Evolutionary conservation across 2,113 vertebrate species (phyloP), one percentile per base, ranked within the genome.

Genomic region (Paralichthys olivaceus): DNA sequence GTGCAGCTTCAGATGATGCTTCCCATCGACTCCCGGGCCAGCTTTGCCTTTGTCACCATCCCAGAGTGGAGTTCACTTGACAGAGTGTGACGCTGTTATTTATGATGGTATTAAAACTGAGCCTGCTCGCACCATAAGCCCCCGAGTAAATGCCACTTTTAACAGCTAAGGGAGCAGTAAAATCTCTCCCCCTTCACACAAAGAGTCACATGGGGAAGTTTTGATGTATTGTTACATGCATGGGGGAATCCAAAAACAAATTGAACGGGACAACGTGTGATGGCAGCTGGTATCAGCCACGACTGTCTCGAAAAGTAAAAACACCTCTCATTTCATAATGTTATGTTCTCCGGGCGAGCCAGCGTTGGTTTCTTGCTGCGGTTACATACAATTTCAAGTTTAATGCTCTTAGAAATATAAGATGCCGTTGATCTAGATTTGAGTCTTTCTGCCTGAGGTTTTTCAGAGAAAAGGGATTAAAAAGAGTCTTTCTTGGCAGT

Each of bases 41-140:
- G 59, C 80, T 49, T 29, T 40, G 55, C 57, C 63, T 62, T 61
- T 74, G 51, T 64, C 74, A 55, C 84, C 26, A 54, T 80, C 73
- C 61, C 69, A 1, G 64, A 82, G 74, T 66, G 28, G 76, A 82
- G 82, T 80, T 84, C 78, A 88, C 72, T 76, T 86, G 89, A 85
- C 79, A 77, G 91, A 74, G 77, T 88, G 88, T 89, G 87, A 87
- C 85, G 74, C 11, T 66, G 84, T 92, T 89, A 91, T 93, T 91
- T 91, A 92, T 87, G 85, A 81, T 0, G 61, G 71, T 56, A 88
- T 92, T 90, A 90, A 89, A 88, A 83, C 69, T 7, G 65, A 79
- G 87, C 75, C 75, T 63, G 69, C 88, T 88, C 87, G 60, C 84
- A 75, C 72, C 47, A 53, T 49, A 58, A 71, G 60, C 72, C 81